phyloP scores from a whole-genome alignment of 2,888 invertebrate species.

The Ichneumon xanthorius region DNA sequence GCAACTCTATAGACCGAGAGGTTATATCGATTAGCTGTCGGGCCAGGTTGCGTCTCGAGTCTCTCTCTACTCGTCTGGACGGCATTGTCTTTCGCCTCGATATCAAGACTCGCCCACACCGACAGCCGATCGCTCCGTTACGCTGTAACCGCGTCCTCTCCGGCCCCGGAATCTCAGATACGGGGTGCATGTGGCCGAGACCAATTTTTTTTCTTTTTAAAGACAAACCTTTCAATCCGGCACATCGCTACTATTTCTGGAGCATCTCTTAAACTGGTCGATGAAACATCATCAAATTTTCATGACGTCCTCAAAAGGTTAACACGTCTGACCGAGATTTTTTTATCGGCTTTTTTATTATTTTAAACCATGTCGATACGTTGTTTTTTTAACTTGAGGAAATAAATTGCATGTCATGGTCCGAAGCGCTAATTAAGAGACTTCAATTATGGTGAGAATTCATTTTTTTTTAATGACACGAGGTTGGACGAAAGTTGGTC shows the following conservation, averaged over 20 bases:
- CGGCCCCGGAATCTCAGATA: not conserved
- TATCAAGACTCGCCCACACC: constrained; percentile 66
- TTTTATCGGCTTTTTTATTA: no score
- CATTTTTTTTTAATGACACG: not conserved
- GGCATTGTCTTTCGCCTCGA: constrained; percentile 80
- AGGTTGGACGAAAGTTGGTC: not conserved
- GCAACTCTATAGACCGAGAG: constrained; percentile 74
- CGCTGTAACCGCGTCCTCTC: not conserved
- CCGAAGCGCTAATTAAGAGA: not conserved
- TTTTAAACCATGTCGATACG: not conserved
- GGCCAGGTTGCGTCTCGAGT: constrained; percentile 76
- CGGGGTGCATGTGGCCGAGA: not conserved
- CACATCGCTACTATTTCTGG: not conserved
- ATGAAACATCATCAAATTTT: not conserved
- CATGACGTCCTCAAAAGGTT: not conserved
- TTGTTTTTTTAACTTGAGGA: not conserved
- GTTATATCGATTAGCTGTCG: constrained; percentile 84
- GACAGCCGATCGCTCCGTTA: not conserved
- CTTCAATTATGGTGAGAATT: not conserved
- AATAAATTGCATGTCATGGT: not conserved
- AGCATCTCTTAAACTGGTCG: not conserved
- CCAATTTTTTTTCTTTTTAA: not conserved
- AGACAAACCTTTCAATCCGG: not conserved
- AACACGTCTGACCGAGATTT: not conserved
- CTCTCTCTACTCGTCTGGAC: constrained; percentile 71